Evolutionary conservation across 1,140 invertebrate genomes (phyloP).

Genomic region (Caerostris darwini): DNA sequence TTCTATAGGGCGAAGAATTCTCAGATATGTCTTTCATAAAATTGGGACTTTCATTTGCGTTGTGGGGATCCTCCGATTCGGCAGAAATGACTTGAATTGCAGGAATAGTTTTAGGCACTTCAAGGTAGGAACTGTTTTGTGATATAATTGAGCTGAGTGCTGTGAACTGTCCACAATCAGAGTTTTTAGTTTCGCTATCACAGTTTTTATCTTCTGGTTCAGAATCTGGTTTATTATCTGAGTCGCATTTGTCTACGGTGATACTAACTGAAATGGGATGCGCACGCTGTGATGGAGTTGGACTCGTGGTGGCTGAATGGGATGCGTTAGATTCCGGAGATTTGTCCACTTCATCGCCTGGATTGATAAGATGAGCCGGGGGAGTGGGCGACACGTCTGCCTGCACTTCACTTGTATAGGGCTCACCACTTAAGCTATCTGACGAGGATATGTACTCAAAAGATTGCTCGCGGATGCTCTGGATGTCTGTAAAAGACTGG

Average conservation of each 20-base stretch:
- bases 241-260: slow-evolving; percentile 57
- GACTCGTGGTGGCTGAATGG: background rate
- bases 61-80: slow-evolving; percentile 51
- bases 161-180: background rate
- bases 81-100: slow-evolving; percentile 68
- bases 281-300: background rate
- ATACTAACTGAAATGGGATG: slow-evolving; percentile 50
- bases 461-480: slow-evolving; percentile 74
- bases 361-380: background rate
- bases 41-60: background rate
- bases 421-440: slow-evolving; percentile 68
- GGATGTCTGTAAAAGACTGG: slow-evolving; percentile 75
- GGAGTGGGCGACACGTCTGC: slow-evolving; percentile 70
- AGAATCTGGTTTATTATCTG: slow-evolving; percentile 63
- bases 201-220: slow-evolving; percentile 61
- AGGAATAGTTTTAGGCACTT: slow-evolving; percentile 76
- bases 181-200: slow-evolving; percentile 52
- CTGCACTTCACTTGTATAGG: slow-evolving; percentile 66
- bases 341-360: slow-evolving; percentile 16
- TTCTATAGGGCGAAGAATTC: slow-evolving; percentile 32
- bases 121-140: slow-evolving; percentile 74
- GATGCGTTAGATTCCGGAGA: background rate
- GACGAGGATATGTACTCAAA: slow-evolving; percentile 76
- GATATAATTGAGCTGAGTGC: slow-evolving; percentile 54
- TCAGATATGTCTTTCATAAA: slow-evolving; percentile 30